These are phyloP conservation scores for Drosophila austrosaltans DNA, from an alignment of 2,888 invertebrate species.

Conservation along the genomic window DNA sequence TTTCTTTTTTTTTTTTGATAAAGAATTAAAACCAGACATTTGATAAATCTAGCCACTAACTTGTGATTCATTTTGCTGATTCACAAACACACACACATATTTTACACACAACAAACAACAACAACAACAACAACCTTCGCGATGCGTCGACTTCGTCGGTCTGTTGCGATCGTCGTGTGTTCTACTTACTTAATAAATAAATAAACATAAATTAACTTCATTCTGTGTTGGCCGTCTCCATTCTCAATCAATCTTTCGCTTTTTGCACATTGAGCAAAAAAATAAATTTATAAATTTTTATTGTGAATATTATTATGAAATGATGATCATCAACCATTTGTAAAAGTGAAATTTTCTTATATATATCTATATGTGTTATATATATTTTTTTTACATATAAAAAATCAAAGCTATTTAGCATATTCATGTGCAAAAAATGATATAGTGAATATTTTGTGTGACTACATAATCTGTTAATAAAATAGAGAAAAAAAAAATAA, in stretches of 20 bases:
- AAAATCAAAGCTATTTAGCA: slow-evolving; percentile 11
- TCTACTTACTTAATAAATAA: slow-evolving; percentile 38
- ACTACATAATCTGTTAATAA: slow-evolving; percentile 22
- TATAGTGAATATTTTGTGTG: slow-evolving; percentile 38
- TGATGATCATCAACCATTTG: slow-evolving; percentile 9
- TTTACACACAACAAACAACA: background rate
- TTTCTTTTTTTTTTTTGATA: slow-evolving; percentile 27
- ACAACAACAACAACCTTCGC: slow-evolving; percentile 1
- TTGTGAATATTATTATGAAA: slow-evolving; percentile 46
- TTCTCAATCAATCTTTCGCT: background rate
- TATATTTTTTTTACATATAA: background rate
- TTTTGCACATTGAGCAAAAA: slow-evolving; percentile 7
- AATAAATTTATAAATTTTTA: background rate
- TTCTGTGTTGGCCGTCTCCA: slow-evolving; percentile 21
- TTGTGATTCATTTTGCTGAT: slow-evolving; percentile 36
- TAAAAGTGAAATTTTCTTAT: slow-evolving; percentile 44
- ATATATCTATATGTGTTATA: background rate
- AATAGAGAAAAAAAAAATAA: slow-evolving; percentile 29
- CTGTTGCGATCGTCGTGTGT: slow-evolving; percentile 20
- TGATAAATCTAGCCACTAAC: background rate
- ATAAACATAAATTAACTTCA: slow-evolving; percentile 30
- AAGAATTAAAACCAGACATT: slow-evolving; percentile 24
- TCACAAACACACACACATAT: background rate
- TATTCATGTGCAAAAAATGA: slow-evolving; percentile 29
- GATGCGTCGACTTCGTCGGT: background rate